A percentile compares a stretch with the other conserved stretches of the same genome.
phyloP scores from a whole-genome alignment of 2,113 vertebrate species.

The Psettodes erumei region DNA sequence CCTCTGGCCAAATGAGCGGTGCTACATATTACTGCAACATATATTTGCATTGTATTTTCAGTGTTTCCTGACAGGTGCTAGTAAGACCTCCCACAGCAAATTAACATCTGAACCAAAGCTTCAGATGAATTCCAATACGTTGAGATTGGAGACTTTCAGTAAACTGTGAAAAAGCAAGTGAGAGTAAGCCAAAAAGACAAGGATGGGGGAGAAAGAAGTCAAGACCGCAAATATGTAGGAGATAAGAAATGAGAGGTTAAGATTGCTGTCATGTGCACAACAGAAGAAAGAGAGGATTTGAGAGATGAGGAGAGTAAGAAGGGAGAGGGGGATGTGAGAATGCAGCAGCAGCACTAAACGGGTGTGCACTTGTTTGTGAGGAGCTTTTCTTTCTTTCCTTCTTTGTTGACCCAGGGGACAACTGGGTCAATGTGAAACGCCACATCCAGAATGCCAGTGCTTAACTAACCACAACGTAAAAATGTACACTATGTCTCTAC shows the following conservation, averaged over 20 bases:
- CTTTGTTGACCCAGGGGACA: not conserved
- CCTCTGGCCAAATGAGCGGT: not conserved
- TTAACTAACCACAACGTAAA: not conserved
- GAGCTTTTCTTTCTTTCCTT: slow-evolving; percentile 1
- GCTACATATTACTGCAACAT: not conserved
- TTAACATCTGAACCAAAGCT: slow-evolving; percentile 7
- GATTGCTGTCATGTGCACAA: slow-evolving; percentile 15
- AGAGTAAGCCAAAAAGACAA: not conserved
- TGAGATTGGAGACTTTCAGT: not conserved
- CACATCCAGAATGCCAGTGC: not conserved
- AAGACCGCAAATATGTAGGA: slow-evolving; percentile 8
- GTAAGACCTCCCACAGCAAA: slow-evolving; percentile 8
- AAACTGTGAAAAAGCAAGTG: not conserved
- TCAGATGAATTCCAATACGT: not conserved
- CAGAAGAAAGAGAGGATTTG: slow-evolving; percentile 33
- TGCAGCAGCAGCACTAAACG: slow-evolving; percentile 1
- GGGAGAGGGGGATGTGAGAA: slow-evolving; percentile 1
- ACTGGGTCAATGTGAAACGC: not conserved
- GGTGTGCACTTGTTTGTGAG: not conserved
- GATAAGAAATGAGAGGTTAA: slow-evolving; percentile 2
- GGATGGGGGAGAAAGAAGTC: not conserved
- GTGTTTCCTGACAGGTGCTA: not conserved
- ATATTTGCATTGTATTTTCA: not conserved
- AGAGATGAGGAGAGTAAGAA: slow-evolving; percentile 3
- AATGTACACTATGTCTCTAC: not conserved